These are phyloP conservation scores for Gortyna flavago DNA, from an alignment of 2,888 invertebrate species.

Conservation along the genomic window DNA sequence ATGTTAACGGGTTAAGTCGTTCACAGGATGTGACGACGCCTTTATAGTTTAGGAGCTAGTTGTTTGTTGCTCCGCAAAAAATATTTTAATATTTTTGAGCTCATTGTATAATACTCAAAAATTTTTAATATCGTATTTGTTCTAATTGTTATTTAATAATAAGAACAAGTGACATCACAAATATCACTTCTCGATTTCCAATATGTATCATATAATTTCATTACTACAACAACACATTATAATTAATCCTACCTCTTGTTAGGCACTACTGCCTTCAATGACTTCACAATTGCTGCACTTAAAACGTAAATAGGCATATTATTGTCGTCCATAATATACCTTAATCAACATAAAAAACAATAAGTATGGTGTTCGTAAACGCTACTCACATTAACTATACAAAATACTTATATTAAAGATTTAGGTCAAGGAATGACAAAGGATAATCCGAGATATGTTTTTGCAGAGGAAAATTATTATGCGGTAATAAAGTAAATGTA, in stretches of 20 bases:
- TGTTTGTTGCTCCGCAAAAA: not conserved
- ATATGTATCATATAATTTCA: constrained; percentile 32
- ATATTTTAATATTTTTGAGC: not conserved
- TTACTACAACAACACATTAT: constrained; percentile 8
- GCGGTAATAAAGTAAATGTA: constrained; percentile 30
- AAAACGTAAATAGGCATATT: constrained; percentile 51
- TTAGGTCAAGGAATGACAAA: constrained; percentile 56
- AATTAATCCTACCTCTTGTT: constrained; percentile 43
- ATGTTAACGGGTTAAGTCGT: constrained; percentile 36
- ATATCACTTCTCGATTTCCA: not conserved
- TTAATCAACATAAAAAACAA: constrained; percentile 60
- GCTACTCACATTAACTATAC: constrained; percentile 36
- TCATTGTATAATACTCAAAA: not conserved
- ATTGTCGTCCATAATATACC: constrained; percentile 45
- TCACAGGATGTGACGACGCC: constrained; percentile 40
- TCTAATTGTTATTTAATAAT: not conserved
- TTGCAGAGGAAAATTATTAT: constrained; percentile 18
- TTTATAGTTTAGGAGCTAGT: constrained; percentile 42
- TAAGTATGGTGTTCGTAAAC: constrained; percentile 46
- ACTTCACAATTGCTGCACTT: constrained; percentile 57
- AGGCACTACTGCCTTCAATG: constrained; percentile 30
- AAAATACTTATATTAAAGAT: constrained; percentile 37
- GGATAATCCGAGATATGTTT: constrained; percentile 43
- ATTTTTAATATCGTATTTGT: not conserved
- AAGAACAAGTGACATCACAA: not conserved